phyloP scores from a whole-genome alignment of 2,888 invertebrate species.

The Drosophila eohydei region DNA sequence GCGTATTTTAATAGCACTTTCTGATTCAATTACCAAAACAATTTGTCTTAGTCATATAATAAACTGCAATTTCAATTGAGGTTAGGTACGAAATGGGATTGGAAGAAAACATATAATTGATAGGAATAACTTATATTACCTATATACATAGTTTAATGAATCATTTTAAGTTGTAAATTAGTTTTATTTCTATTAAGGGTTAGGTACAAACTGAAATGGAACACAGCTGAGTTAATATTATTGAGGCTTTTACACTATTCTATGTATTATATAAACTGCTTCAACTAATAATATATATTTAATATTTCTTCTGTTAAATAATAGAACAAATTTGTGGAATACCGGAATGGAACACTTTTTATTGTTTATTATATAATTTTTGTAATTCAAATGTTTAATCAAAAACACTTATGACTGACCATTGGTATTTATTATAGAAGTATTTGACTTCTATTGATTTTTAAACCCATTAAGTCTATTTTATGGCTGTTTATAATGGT shows the following conservation, averaged over 20 bases:
- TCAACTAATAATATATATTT: too few species aligned
- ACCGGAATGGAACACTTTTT: neutral
- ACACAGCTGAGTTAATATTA: neutral
- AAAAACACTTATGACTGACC: neutral
- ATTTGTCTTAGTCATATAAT: neutral
- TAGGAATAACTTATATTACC: neutral
- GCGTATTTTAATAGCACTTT: neutral
- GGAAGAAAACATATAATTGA: neutral
- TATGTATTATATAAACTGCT: too few species aligned
- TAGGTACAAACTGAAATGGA: neutral
- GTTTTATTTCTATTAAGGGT: neutral
- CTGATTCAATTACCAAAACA: neutral
- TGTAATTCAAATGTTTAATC: neutral
- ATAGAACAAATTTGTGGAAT: neutral
- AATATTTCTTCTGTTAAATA: too few species aligned
- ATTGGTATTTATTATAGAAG: neutral
- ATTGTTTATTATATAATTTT: neutral
- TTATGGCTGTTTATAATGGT: neutral
- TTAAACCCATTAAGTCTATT: neutral
- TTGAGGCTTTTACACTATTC: too few species aligned
- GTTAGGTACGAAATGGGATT: neutral
- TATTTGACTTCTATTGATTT: neutral
- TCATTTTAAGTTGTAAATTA: neutral
- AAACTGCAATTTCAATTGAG: neutral
- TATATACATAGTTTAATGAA: neutral